Evolutionary conservation across 2,113 vertebrate species (phyloP).

Genomic region (Galemys pyrenaicus): DNA sequence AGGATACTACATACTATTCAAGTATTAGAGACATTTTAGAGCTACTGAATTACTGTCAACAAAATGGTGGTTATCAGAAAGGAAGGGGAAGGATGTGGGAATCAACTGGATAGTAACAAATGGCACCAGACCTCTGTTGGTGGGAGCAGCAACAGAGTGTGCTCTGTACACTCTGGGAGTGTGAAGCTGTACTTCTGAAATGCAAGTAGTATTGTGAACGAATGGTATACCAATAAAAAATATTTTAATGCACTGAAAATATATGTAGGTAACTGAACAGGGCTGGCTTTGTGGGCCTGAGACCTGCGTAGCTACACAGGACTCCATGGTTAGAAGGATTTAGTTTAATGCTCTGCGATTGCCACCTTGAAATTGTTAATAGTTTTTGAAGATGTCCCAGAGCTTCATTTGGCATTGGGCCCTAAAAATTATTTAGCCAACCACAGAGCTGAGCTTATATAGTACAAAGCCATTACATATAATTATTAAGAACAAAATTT

Average conservation of each 20-base stretch:
- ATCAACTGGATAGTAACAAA: too few relatives aligned
- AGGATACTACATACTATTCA: neutral
- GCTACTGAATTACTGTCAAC: too few relatives aligned
- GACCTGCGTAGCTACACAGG: neutral
- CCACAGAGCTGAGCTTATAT: neutral
- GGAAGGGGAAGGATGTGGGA: too few relatives aligned
- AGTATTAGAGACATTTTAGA: too few relatives aligned
- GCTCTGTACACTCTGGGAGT: too few relatives aligned
- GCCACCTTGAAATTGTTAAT: slow-evolving; percentile 29
- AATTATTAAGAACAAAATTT: slow-evolving; percentile 13
- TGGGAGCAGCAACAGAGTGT: too few relatives aligned
- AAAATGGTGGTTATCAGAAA: too few relatives aligned
- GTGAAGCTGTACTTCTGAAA: too few relatives aligned
- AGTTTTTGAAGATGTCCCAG: neutral
- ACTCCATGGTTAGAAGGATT: neutral
- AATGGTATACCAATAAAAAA: neutral
- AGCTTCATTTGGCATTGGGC: neutral
- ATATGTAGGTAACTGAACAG: neutral
- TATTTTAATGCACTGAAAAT: neutral
- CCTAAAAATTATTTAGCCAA: neutral
- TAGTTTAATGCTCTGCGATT: neutral
- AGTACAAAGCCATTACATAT: neutral
- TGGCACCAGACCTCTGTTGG: too few relatives aligned
- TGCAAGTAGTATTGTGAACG: too few relatives aligned
- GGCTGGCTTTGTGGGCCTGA: neutral